phyloP scores from a whole-genome alignment of 2,888 invertebrate genomes.

The Parascotia fuliginaria region DNA sequence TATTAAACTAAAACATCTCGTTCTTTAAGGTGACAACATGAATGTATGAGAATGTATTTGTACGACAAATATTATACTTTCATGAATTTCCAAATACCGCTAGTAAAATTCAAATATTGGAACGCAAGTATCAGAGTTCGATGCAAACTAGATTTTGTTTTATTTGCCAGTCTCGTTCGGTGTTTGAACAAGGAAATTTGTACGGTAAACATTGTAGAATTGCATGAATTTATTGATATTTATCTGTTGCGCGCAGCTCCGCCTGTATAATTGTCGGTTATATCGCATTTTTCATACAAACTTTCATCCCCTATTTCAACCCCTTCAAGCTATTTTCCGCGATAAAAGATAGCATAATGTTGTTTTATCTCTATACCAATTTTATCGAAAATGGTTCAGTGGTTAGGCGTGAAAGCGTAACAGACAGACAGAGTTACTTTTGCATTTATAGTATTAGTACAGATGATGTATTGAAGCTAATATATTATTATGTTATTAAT shows the following conservation, averaged over 20 bases:
- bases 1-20: conserved; percentile 1
- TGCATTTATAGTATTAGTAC: too few relatives aligned
- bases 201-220: conserved; percentile 21
- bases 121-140: conserved; percentile 42
- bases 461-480: too few relatives aligned
- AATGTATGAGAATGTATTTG: conserved; percentile 16
- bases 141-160: conserved; percentile 54
- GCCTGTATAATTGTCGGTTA: too few relatives aligned
- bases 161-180: conserved; percentile 44
- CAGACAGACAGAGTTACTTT: too few relatives aligned
- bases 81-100: conserved; percentile 38
- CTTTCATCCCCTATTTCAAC: too few relatives aligned
- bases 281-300: too few relatives aligned
- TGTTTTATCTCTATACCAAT: too few relatives aligned
- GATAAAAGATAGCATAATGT: too few relatives aligned
- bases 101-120: conserved; percentile 52
- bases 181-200: conserved; percentile 41
- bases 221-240: conserved; percentile 25
- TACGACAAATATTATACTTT: conserved; percentile 37
- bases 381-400: too few relatives aligned
- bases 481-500: too few relatives aligned
- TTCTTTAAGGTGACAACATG: conserved; percentile 6
- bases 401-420: too few relatives aligned
- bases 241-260: not conserved
- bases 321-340: too few relatives aligned